Conservation (phyloP, 2,888 invertebrate species). For the Nephrotoma appendiculata region DNA sequence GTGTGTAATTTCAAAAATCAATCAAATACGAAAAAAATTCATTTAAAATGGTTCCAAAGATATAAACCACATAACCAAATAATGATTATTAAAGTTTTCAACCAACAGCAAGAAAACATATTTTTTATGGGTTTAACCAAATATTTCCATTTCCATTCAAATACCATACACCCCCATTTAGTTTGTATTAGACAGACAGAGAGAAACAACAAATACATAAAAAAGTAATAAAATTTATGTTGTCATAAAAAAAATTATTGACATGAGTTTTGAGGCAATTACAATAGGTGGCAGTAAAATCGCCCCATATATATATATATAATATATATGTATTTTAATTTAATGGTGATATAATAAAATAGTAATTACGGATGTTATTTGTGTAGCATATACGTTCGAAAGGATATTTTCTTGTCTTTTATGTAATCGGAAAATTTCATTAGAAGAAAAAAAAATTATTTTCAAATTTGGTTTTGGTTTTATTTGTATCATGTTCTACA, state of each 20-base stretch:
- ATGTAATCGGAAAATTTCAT: neutral
- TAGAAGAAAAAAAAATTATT: neutral
- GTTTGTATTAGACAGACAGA: neutral
- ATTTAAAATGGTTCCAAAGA: neutral
- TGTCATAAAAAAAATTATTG: neutral
- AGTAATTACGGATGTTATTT: neutral
- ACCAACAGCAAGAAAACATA: neutral
- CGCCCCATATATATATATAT: neutral
- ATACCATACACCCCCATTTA: neutral
- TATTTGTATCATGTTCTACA: neutral
- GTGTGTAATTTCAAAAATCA: neutral
- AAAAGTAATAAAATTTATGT: neutral
- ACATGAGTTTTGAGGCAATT: neutral
- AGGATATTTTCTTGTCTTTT: neutral
- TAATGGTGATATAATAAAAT: neutral
- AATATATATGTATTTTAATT: neutral
- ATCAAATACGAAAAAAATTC: neutral
- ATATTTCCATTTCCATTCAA: neutral
- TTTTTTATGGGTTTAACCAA: neutral
- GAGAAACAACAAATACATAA: neutral
- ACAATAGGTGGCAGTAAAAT: conserved; percentile 3
- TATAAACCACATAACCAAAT: neutral
- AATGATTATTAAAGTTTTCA: neutral
- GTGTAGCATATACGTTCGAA: neutral
- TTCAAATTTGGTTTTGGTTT: neutral